Percentiles rank a stretch among this genome's conserved stretches.
phyloP scores from a whole-genome alignment of 2,888 invertebrate genomes.

The Sarcophaga rosellei region DNA sequence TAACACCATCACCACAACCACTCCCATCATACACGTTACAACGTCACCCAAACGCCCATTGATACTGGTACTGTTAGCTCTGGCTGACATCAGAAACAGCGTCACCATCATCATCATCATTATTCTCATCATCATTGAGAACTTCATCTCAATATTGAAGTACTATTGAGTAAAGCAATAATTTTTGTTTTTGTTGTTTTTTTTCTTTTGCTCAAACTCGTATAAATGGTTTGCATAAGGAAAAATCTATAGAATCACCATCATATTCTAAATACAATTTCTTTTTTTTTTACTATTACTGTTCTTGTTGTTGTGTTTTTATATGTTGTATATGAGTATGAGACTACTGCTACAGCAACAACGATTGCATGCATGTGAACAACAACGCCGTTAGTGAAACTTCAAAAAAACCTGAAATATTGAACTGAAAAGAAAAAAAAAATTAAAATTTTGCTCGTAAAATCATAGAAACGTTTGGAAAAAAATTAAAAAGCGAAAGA shows the following conservation, averaged over 20 bases:
- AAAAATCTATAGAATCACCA: slow-evolving; percentile 77
- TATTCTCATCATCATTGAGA: slow-evolving; percentile 35
- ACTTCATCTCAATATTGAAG: slow-evolving; percentile 66
- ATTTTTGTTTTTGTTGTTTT: slow-evolving; percentile 46
- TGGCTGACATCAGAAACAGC: slow-evolving; percentile 1
- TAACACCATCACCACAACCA: slow-evolving; percentile 2
- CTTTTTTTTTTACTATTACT: slow-evolving; percentile 67
- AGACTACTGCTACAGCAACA: background rate
- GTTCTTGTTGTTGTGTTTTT: slow-evolving; percentile 24
- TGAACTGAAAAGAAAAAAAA: too few relatives aligned
- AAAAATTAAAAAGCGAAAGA: too few relatives aligned
- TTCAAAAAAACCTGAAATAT: too few relatives aligned
- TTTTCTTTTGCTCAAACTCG: slow-evolving; percentile 47
- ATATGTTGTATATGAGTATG: background rate
- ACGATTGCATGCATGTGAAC: slow-evolving; percentile 13
- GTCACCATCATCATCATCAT: slow-evolving; percentile 12
- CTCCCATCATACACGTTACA: background rate
- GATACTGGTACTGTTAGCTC: background rate
- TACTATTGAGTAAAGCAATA: slow-evolving; percentile 68
- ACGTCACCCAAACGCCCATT: slow-evolving; percentile 19
- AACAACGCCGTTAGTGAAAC: background rate
- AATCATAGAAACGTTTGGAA: too few relatives aligned
- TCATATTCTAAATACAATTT: slow-evolving; percentile 67
- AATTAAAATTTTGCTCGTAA: too few relatives aligned
- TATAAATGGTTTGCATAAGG: slow-evolving; percentile 70